These are phyloP conservation scores for Piezodorus guildinii DNA, from an alignment of 1,140 invertebrate genomes.

Conservation along the genomic window DNA sequence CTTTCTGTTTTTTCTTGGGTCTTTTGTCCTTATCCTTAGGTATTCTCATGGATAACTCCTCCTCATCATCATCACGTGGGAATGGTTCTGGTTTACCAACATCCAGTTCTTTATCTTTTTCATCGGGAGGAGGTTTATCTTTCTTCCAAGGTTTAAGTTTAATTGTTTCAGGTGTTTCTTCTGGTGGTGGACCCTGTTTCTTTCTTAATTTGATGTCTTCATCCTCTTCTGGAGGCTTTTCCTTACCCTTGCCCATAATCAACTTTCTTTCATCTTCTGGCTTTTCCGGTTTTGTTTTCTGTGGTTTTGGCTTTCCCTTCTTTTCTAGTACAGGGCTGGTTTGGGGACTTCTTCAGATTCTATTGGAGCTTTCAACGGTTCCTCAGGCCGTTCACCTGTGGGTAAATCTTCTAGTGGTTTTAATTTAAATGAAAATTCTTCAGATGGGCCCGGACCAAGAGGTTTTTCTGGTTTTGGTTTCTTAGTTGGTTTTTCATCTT, in stretches of 20 bases:
- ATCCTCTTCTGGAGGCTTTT: constrained; percentile 31
- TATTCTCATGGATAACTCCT: constrained; percentile 25
- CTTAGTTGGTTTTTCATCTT: constrained; percentile 28
- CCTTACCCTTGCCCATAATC: constrained; percentile 33
- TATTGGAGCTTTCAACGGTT: constrained; percentile 25
- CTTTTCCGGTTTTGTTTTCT: constrained; percentile 24
- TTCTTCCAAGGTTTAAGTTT: constrained; percentile 29
- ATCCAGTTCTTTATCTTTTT: constrained; percentile 24
- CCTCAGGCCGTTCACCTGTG: constrained; percentile 27
- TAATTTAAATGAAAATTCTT: constrained; percentile 26
- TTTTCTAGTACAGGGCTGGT: constrained; percentile 26
- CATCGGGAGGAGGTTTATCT: constrained; percentile 25
- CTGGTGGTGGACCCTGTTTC: constrained; percentile 33
- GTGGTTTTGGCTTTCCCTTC: constrained; percentile 28
- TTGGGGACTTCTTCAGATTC: constrained; percentile 26
- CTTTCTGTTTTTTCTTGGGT: too few relatives aligned
- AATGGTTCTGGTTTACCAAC: constrained; percentile 25
- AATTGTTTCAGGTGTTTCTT: constrained; percentile 30
- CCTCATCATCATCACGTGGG: not conserved
- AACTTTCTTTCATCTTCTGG: constrained; percentile 34
- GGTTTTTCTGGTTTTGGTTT: constrained; percentile 29
- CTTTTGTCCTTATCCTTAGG: constrained; percentile 19
- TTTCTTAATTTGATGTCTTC: constrained; percentile 36
- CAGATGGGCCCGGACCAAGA: constrained; percentile 29
- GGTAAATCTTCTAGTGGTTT: constrained; percentile 29